A percentile compares a stretch with the other conserved stretches of the same genome.
Evolutionary conservation across 2,888 invertebrate species (phyloP).

Genomic region (Operophtera brumata): DNA sequence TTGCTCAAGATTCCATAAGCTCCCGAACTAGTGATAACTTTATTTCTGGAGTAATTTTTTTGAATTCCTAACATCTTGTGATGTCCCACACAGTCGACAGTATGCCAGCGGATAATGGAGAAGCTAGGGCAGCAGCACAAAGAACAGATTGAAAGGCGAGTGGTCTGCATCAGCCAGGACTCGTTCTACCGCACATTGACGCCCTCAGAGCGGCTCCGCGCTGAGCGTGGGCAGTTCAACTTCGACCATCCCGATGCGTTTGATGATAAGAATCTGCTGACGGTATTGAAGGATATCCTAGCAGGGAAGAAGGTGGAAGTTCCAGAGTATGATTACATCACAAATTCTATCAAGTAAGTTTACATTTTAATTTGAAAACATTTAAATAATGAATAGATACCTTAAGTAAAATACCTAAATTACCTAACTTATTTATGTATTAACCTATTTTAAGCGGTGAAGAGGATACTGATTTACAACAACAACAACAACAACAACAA

Average conservation of each 20-base stretch:
- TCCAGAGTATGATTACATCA: constrained; percentile 95
- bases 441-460: no score
- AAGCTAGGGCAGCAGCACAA: constrained; percentile 96
- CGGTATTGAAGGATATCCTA: constrained; percentile 90
- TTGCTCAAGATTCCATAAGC: no score
- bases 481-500: no score
- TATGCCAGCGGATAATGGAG: constrained; percentile 98
- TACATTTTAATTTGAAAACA: not conserved
- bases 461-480: no score
- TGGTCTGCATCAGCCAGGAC: constrained; percentile 97
- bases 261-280: constrained; percentile 91
- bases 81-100: constrained; percentile 88
- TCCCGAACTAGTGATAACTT: no score
- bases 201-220: constrained; percentile 88
- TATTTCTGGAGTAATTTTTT: not conserved
- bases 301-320: constrained; percentile 93
- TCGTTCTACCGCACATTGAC: constrained; percentile 96
- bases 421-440: no score
- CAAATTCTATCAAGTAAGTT: constrained; percentile 89
- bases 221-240: constrained; percentile 95
- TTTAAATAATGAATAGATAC: no score
- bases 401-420: no score
- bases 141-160: constrained; percentile 92
- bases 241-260: constrained; percentile 99
- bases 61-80: not conserved